Evolutionary conservation across 2,888 invertebrate species (phyloP).

Genomic region (Cephus nigrinus): DNA sequence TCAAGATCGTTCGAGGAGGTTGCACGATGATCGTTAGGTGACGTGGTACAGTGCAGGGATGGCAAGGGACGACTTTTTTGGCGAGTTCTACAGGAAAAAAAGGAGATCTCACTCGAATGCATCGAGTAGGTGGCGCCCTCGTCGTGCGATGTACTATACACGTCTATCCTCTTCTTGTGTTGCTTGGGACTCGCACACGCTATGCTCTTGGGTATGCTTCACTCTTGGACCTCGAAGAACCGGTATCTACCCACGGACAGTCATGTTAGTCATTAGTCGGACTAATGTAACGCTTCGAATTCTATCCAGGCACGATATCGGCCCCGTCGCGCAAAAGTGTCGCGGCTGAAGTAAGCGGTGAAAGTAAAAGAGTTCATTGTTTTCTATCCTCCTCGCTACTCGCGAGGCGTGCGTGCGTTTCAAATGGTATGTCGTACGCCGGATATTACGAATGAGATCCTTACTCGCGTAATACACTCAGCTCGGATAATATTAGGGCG

Average conservation of each 20-base stretch:
- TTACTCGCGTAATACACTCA: background rate
- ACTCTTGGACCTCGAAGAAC: slow-evolving; percentile 40
- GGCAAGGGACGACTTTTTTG: background rate
- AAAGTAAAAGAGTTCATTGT: background rate
- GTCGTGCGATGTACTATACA: slow-evolving; percentile 14
- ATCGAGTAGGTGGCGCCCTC: slow-evolving; percentile 49
- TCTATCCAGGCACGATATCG: slow-evolving; percentile 40
- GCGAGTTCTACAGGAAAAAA: background rate
- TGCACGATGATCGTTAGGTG: background rate
- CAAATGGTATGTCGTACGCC: background rate
- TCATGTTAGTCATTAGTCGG: slow-evolving; percentile 61
- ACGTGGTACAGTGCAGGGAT: background rate
- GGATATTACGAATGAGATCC: background rate
- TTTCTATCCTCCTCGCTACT: background rate
- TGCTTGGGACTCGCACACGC: slow-evolving; percentile 23
- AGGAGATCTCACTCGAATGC: background rate
- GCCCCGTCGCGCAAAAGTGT: slow-evolving; percentile 22
- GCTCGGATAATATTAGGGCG: background rate
- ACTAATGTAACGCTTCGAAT: slow-evolving; percentile 58
- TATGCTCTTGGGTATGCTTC: slow-evolving; percentile 9
- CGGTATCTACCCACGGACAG: slow-evolving; percentile 59
- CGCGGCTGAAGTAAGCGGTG: background rate
- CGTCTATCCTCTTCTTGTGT: slow-evolving; percentile 10
- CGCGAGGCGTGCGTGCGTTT: background rate
- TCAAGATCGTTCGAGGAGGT: background rate